Conservation (phyloP, 1,140 invertebrate genomes). For the Physella acuta region DNA sequence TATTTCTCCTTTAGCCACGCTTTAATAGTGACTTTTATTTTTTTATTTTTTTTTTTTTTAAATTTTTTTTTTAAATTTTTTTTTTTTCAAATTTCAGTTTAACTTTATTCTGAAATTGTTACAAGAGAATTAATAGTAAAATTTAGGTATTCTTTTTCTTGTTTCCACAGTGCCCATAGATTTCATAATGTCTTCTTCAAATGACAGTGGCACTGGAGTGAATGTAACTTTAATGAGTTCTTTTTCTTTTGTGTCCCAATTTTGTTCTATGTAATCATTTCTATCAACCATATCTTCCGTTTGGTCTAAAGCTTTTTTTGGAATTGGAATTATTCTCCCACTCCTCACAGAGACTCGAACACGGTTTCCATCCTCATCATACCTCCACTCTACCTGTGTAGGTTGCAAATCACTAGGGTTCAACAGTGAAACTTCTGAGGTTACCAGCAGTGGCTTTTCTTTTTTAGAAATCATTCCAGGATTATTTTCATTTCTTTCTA, state of each 20-base stretch:
- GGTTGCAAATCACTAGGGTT: slow-evolving; percentile 84
- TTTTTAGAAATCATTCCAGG: slow-evolving; percentile 41
- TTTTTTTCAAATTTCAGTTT: too few species aligned
- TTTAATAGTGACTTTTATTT: too few species aligned
- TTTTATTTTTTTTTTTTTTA: too few species aligned
- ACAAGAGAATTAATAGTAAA: slow-evolving; percentile 95
- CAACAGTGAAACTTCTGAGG: slow-evolving; percentile 79
- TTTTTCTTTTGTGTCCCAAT: slow-evolving; percentile 72
- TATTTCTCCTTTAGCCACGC: too few species aligned
- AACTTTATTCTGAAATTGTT: too few species aligned
- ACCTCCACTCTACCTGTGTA: slow-evolving; percentile 85
- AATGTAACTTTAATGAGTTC: slow-evolving; percentile 76
- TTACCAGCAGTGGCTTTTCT: slow-evolving; percentile 70
- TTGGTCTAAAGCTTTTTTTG: slow-evolving; percentile 31
- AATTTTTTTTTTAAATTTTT: too few species aligned
- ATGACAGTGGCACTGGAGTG: slow-evolving; percentile 78
- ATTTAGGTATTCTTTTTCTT: slow-evolving; percentile 74
- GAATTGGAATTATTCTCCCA: slow-evolving; percentile 85
- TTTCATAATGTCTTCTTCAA: slow-evolving; percentile 97
- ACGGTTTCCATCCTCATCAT: slow-evolving; percentile 83
- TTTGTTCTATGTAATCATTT: slow-evolving; percentile 38
- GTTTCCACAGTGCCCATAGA: slow-evolving; percentile 85
- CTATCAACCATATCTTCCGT: slow-evolving; percentile 33
- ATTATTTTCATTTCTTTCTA: slow-evolving; percentile 23
- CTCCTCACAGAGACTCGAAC: slow-evolving; percentile 85